Evolutionary conservation across 1,140 invertebrate genomes (phyloP).

Genomic region (Orius insidiosus): DNA sequence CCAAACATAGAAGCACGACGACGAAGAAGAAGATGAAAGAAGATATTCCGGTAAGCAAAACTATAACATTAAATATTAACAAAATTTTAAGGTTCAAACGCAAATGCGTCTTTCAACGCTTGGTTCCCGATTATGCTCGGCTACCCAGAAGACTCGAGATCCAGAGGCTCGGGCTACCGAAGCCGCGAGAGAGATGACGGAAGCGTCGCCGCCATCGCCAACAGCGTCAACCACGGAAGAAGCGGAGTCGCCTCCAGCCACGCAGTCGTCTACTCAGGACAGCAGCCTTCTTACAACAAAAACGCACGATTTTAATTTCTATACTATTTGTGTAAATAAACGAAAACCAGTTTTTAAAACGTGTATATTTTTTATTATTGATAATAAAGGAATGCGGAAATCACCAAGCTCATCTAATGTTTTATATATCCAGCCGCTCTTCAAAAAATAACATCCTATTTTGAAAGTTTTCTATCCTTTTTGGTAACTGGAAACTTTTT

Average conservation of each 20-base stretch:
- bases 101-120: constrained; percentile 23
- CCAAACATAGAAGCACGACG: too few relatives aligned
- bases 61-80: neutral
- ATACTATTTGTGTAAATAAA: neutral
- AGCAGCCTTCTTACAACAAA: neutral
- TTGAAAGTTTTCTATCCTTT: too few relatives aligned
- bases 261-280: constrained; percentile 43
- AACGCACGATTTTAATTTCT: constrained; percentile 1
- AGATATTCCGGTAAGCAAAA: constrained; percentile 9
- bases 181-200: constrained; percentile 9
- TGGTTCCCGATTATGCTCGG: constrained; percentile 24
- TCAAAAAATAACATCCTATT: too few relatives aligned
- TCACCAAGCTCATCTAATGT: too few relatives aligned
- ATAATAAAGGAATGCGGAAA: too few relatives aligned
- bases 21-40: constrained; percentile 14
- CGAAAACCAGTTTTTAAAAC: neutral
- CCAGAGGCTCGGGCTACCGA: constrained; percentile 2
- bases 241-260: constrained; percentile 47
- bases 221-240: constrained; percentile 46
- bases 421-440: too few relatives aligned
- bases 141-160: constrained; percentile 6
- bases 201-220: constrained; percentile 37
- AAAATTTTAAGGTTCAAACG: constrained; percentile 11
- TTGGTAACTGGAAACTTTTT: too few relatives aligned
- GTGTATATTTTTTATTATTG: too few relatives aligned